Conservation (phyloP, 1,140 invertebrate species). For the Drosophila equinoxialis region DNA sequence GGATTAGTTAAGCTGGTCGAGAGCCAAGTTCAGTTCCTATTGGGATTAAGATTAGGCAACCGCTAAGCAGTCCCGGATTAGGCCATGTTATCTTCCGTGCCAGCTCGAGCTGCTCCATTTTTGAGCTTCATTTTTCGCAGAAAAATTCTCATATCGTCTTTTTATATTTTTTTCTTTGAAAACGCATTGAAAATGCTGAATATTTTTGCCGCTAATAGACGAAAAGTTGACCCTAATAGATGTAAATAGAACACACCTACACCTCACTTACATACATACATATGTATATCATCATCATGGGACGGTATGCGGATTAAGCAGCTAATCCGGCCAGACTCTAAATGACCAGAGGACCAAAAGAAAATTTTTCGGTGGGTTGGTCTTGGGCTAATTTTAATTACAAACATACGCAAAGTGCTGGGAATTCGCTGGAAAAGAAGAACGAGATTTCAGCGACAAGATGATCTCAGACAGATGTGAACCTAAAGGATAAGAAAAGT, state of each 20-base stretch:
- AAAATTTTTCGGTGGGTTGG: conserved; percentile 54
- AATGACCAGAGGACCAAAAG: conserved; percentile 28
- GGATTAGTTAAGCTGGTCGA: conserved; percentile 48
- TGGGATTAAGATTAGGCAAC: conserved; percentile 65
- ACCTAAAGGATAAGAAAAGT: not conserved
- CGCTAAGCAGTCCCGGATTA: conserved; percentile 52
- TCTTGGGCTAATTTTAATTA: conserved; percentile 64
- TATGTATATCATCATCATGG: too few species aligned
- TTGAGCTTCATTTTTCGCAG: not conserved
- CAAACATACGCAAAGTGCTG: conserved; percentile 51
- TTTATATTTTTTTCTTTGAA: conserved; percentile 14
- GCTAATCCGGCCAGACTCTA: conserved; percentile 53
- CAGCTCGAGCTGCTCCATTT: conserved; percentile 3
- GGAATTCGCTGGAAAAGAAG: conserved; percentile 30
- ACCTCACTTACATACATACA: not conserved
- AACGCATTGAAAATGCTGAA: conserved; percentile 41
- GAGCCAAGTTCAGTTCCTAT: conserved; percentile 42
- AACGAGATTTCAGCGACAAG: conserved; percentile 1
- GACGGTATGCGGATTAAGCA: conserved; percentile 45
- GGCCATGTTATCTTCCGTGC: not conserved
- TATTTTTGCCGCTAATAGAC: conserved; percentile 48
- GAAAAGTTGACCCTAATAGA: conserved; percentile 47
- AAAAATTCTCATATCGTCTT: conserved; percentile 26
- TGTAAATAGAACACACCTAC: conserved; percentile 60
- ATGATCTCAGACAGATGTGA: not conserved